Evolutionary conservation across 1,140 invertebrate genomes (phyloP).

Genomic region (Drosophila bocqueti): DNA sequence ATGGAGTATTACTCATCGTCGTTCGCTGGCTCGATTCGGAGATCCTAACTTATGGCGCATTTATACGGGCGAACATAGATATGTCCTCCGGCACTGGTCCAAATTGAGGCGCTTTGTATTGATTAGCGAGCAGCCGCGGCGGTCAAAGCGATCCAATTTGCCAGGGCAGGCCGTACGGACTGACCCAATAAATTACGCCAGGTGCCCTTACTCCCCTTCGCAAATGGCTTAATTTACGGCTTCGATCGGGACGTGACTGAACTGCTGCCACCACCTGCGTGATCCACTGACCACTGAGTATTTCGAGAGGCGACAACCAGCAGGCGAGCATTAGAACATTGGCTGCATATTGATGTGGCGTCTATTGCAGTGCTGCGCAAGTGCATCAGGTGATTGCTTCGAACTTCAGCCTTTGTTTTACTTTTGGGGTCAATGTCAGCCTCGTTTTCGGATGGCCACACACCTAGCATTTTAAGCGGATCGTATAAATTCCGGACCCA

Average conservation of each 20-base stretch:
- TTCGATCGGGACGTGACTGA: conserved; percentile 65
- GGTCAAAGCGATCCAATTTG: conserved; percentile 17
- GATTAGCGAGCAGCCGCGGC: conserved; percentile 17
- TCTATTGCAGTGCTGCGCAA: conserved; percentile 26
- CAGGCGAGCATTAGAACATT: conserved; percentile 63
- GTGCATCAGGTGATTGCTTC: conserved; percentile 50
- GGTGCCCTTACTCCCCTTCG: conserved; percentile 1
- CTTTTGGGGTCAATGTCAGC: conserved; percentile 77
- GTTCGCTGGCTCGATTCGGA: not conserved
- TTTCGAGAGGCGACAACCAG: conserved; percentile 27
- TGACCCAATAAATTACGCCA: conserved; percentile 9
- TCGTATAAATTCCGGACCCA: conserved; percentile 49
- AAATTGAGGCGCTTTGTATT: conserved; percentile 34
- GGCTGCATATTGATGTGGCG: conserved; percentile 69
- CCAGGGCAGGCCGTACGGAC: not conserved
- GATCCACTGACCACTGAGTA: conserved; percentile 28
- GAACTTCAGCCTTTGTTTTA: conserved; percentile 14
- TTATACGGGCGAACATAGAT: conserved; percentile 18
- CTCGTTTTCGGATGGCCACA: conserved; percentile 35
- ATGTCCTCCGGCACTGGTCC: conserved; percentile 11
- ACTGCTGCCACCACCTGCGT: conserved; percentile 35
- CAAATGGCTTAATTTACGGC: conserved; percentile 63
- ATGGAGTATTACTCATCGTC: conserved; percentile 37
- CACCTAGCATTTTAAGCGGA: conserved; percentile 57
- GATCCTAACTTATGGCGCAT: conserved; percentile 33